Conservation (phyloP, 2,113 vertebrate species). For the Petrocephalus microphthalmus region DNA sequence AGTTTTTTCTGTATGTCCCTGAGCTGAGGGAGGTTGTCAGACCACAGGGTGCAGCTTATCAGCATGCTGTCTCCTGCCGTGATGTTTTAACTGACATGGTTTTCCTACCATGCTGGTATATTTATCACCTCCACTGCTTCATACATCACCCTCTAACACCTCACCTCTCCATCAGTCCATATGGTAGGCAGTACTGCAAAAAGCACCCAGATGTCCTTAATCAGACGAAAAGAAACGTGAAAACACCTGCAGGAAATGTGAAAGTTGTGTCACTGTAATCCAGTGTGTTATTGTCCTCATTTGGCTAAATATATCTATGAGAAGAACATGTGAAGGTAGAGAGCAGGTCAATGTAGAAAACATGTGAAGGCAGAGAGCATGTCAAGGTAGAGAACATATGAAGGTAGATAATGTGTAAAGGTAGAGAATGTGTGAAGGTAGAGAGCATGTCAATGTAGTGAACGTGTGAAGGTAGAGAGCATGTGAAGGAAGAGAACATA, state of each 20-base stretch:
- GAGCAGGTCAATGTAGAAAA: background rate
- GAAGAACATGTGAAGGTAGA: background rate
- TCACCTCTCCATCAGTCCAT: background rate
- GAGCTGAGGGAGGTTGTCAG: constrained; percentile 49
- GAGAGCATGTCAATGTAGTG: background rate
- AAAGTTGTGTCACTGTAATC: background rate
- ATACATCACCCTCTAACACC: background rate
- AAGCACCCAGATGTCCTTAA: background rate
- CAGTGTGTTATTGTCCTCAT: background rate
- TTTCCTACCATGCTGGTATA: constrained; percentile 26
- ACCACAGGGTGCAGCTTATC: constrained; percentile 52
- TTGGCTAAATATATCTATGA: background rate
- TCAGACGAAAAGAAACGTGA: background rate
- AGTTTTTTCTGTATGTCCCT: constrained; percentile 3
- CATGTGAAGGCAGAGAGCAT: background rate
- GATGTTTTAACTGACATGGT: background rate
- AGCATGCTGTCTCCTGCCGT: constrained; percentile 53
- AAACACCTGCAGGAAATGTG: background rate
- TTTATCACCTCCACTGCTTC: background rate
- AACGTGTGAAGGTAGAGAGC: too few relatives aligned
- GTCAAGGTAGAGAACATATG: too few relatives aligned
- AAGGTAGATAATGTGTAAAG: too few relatives aligned
- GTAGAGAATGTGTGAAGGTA: too few relatives aligned
- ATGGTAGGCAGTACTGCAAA: background rate
- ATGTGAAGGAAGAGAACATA: too few relatives aligned